A percentile compares a stretch with the other conserved stretches of the same genome.
phyloP scores from a whole-genome alignment of 2,888 invertebrate species.

The Netelia melanura region DNA sequence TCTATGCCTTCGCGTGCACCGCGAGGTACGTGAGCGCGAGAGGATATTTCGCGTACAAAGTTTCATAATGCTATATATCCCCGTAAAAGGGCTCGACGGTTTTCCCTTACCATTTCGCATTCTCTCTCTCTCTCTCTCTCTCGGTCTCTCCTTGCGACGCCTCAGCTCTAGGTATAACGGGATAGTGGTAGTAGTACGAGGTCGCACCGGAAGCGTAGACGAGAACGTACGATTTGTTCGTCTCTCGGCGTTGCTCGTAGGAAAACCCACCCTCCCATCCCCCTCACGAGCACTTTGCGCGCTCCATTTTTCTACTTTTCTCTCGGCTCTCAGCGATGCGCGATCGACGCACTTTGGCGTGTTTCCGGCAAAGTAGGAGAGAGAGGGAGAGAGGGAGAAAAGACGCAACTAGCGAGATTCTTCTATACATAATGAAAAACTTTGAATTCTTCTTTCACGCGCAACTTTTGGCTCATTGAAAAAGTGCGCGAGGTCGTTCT shows the following conservation, averaged over 20 bases:
- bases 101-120: background rate
- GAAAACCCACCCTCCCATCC: background rate
- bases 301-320: slow-evolving; percentile 5
- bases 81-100: slow-evolving; percentile 25
- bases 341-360: slow-evolving; percentile 49
- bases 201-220: slow-evolving; percentile 25
- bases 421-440: background rate
- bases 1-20: background rate
- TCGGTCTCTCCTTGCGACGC: background rate
- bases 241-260: background rate
- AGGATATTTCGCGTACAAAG: slow-evolving; percentile 62
- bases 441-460: background rate
- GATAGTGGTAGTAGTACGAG: slow-evolving; percentile 37
- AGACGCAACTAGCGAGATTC: background rate
- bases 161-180: background rate
- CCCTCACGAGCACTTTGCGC: slow-evolving; percentile 10
- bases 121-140: slow-evolving; percentile 5
- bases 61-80: slow-evolving; percentile 64
- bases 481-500: background rate
- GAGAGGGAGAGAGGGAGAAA: slow-evolving; percentile 8
- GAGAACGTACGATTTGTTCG: slow-evolving; percentile 44
- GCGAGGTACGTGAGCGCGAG: slow-evolving; percentile 35
- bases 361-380: slow-evolving; percentile 23
- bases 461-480: background rate
- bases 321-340: slow-evolving; percentile 7